These are phyloP conservation scores for Aquatica leii DNA, from an alignment of 2,888 invertebrate species.

Conservation along the genomic window DNA sequence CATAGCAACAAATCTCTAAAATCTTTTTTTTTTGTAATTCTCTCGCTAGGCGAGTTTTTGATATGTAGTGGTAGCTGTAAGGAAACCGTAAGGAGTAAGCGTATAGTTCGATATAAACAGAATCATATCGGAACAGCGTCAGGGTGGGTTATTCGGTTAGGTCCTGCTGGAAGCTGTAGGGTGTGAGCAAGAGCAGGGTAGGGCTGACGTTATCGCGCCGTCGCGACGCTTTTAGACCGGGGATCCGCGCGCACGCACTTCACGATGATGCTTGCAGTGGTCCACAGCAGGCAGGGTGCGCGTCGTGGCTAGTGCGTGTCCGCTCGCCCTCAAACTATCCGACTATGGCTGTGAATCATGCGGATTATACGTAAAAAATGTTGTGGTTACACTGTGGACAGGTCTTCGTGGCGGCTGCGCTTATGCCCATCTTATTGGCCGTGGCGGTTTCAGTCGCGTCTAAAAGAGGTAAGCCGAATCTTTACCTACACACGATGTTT, in stretches of 20 bases:
- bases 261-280: constrained; percentile 56
- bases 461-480: constrained; percentile 55
- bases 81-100: constrained; percentile 26
- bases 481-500: constrained; percentile 16
- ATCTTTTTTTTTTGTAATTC: too few relatives aligned
- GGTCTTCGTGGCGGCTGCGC: constrained; percentile 54
- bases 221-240: constrained; percentile 49
- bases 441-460: constrained; percentile 52
- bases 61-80: constrained; percentile 15
- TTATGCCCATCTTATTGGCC: constrained; percentile 48
- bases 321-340: constrained; percentile 46
- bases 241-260: constrained; percentile 54
- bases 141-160: constrained; percentile 36
- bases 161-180: constrained; percentile 42
- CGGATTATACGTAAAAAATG: constrained; percentile 58
- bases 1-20: too few relatives aligned
- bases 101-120: constrained; percentile 29
- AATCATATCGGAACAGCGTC: constrained; percentile 31
- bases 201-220: constrained; percentile 49
- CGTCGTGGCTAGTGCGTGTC: constrained; percentile 48
- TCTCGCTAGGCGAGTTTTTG: constrained; percentile 26
- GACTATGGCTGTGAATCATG: constrained; percentile 60
- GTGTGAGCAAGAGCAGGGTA: constrained; percentile 50
- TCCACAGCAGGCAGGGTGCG: constrained; percentile 55
- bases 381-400: constrained; percentile 59